Evolutionary conservation across 2,888 invertebrate genomes (phyloP).

Genomic region (Poecilus cupreus): DNA sequence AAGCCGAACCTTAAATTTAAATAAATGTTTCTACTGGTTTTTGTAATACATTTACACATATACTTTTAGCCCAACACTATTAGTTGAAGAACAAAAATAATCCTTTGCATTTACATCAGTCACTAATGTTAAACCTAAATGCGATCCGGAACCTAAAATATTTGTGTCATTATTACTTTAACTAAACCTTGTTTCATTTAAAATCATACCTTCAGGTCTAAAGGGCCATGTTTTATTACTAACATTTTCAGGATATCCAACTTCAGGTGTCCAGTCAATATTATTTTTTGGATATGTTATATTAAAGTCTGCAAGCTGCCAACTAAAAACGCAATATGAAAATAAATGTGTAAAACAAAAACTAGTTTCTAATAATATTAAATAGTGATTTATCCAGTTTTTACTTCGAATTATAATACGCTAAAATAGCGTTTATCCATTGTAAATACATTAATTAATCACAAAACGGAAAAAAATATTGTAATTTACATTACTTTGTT

Average conservation of each 20-base stretch:
- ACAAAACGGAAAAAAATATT: no score
- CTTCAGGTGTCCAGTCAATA: constrained; percentile 85
- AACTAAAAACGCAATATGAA: constrained; percentile 66
- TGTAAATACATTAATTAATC: no score
- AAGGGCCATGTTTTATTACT: constrained; percentile 79
- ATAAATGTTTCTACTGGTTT: not conserved
- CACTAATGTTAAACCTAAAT: constrained; percentile 83
- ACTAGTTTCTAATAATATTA: no score
- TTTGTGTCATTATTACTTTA: not conserved
- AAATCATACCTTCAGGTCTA: constrained; percentile 71
- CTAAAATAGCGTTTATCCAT: no score
- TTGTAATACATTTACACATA: constrained; percentile 5
- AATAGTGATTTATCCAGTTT: no score
- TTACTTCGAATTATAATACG: no score
- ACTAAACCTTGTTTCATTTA: not conserved
- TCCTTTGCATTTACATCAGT: constrained; percentile 83
- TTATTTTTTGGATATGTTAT: constrained; percentile 74
- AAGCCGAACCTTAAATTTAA: constrained; percentile 77
- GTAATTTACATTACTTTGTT: no score
- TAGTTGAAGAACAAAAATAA: constrained; percentile 88
- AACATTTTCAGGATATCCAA: constrained; percentile 78
- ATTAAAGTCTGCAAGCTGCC: constrained; percentile 78
- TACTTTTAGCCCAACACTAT: constrained; percentile 84
- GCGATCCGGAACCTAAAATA: constrained; percentile 80
- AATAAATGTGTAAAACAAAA: no score